Evolutionary conservation across 2,797 vertebrate genomes (phyloP), one percentile per base, ranked within the genome.

Genomic region (Podarcis lilfordi): DNA sequence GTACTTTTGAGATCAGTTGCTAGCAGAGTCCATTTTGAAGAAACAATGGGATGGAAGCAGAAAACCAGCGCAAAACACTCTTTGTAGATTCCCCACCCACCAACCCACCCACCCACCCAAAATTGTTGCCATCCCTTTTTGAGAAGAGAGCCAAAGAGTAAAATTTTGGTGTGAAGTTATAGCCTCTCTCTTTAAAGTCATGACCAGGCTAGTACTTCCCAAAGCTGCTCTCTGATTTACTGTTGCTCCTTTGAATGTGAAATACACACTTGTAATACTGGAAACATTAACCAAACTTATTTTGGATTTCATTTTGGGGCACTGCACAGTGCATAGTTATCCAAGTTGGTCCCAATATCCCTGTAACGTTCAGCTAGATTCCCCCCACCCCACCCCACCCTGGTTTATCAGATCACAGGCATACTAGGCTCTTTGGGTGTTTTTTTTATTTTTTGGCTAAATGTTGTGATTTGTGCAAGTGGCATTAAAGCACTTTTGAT

Each of bases 401-500:
- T 66, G 29, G 71, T 37, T 25, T 87, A 83, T 35, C 80, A 45
- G 84, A 84, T 13, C 43, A 45, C 32, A 1, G 0, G 77, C 55
- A 50, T 2, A 4, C 2, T 43, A 2, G 40, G 4, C 45, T 87
- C 35, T 87, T 69, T 1, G n/a, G 50, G 61, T 93, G 74, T 82
- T 86, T 43, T 69, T 69, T 19, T 32, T 35, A 72, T 27, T 37
- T 64, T 87, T 61, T 77, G 80, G 82, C 90, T 69, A 93, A 92
- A 89, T 76, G 43, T 85, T 19, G 15, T 61, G 81, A 86, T 86
- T 94, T 19, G 4, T 92, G 90, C 71, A 86, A 93, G 59, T 90
- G 79, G 88, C 76, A 2, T 90, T 81, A 91, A 85, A 88, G 92
- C 91, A 91, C 76, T 80, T 89, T 79, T 95, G 88, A 95, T 95